phyloP scores from a whole-genome alignment of 2,113 vertebrate species.

The Prietella phreatophila region DNA sequence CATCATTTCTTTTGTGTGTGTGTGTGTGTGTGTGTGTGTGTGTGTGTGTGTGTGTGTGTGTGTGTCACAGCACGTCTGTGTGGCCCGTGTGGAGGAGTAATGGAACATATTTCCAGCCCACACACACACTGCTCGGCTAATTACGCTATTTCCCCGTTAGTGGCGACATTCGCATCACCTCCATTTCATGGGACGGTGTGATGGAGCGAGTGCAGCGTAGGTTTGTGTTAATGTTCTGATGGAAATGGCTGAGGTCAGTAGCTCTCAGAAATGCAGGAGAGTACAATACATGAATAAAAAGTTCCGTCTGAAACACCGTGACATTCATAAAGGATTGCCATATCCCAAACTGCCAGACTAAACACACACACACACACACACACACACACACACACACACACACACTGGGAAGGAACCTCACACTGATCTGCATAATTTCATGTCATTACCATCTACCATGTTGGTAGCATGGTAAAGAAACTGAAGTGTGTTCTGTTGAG shows the following conservation, averaged over 20 bases:
- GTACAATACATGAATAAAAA: not conserved
- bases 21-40: conserved; percentile 3
- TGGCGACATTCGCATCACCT: conserved; percentile 13
- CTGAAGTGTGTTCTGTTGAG: not conserved
- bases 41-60: conserved; percentile 2
- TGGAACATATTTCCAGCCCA: conserved; percentile 32
- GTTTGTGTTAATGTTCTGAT: conserved; percentile 28
- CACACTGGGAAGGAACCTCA: not conserved
- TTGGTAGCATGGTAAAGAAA: not conserved
- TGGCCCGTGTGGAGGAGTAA: conserved; percentile 16
- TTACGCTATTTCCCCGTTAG: conserved; percentile 15
- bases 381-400: not conserved
- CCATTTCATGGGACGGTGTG: not conserved
- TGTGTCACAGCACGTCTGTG: not conserved
- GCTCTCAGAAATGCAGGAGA: not conserved
- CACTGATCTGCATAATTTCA: not conserved
- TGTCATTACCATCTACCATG: not conserved
- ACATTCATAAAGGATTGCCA: not conserved
- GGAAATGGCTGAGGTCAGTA: not conserved
- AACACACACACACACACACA: conserved; percentile 3
- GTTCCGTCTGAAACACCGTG: not conserved
- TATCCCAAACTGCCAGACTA: not conserved
- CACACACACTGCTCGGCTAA: conserved; percentile 13
- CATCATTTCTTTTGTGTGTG: not conserved
- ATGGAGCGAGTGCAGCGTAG: conserved; percentile 10